Evolutionary conservation across 1,140 invertebrate species (phyloP).

Genomic region (Sycophaga agraensis): DNA sequence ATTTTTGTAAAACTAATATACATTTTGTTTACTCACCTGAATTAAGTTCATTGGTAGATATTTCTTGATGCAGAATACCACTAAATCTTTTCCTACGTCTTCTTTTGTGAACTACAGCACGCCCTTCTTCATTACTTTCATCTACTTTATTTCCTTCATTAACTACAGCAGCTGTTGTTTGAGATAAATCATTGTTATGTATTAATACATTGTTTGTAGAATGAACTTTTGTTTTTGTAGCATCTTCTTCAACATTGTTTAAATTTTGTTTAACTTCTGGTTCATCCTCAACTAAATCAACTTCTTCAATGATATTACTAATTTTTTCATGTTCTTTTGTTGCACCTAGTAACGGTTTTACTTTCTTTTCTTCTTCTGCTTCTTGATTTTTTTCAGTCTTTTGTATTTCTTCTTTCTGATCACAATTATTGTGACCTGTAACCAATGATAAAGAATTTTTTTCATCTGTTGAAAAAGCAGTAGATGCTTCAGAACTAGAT

Average conservation of each 20-base stretch:
- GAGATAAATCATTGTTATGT: slow-evolving; percentile 12
- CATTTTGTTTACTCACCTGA: slow-evolving; percentile 6
- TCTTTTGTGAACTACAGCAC: slow-evolving; percentile 23
- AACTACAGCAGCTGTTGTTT: slow-evolving; percentile 12
- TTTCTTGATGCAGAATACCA: not conserved
- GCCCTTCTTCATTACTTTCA: slow-evolving; percentile 20
- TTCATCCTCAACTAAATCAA: slow-evolving; percentile 27
- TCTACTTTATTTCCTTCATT: not conserved
- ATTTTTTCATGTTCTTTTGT: slow-evolving; percentile 3
- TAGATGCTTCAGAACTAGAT: not conserved
- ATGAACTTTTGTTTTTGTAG: not conserved
- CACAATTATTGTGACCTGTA: too few species aligned
- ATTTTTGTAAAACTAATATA: not conserved
- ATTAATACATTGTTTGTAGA: not conserved
- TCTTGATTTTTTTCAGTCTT: not conserved
- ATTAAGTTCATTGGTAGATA: not conserved
- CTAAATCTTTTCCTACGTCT: slow-evolving; percentile 19
- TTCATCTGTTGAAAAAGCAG: not conserved
- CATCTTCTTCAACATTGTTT: slow-evolving; percentile 7
- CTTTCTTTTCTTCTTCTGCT: not conserved
- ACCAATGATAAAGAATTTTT: not conserved
- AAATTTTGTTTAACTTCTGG: not conserved
- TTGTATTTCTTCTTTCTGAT: not conserved
- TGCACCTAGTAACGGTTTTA: not conserved
- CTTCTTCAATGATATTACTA: slow-evolving; percentile 22